phyloP scores from a whole-genome alignment of 2,797 vertebrate species.

The Enteromius viviparus region DNA sequence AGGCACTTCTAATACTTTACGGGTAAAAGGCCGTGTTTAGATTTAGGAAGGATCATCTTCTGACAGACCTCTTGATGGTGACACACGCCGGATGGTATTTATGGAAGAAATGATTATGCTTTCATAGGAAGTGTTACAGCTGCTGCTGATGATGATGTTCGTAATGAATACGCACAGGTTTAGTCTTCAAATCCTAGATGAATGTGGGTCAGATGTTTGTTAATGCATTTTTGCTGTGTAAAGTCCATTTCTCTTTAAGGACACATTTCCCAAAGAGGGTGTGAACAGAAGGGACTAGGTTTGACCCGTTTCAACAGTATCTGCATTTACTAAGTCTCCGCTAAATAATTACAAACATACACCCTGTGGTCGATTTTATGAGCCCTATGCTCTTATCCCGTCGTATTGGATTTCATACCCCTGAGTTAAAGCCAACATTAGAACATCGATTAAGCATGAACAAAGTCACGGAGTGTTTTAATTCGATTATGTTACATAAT shows the following conservation, averaged over 20 bases:
- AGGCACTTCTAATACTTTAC: slow-evolving; percentile 42
- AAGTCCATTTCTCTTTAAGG: slow-evolving; percentile 1
- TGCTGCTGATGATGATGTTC: slow-evolving; percentile 14
- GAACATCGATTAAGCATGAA: slow-evolving; percentile 55
- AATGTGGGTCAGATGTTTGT: slow-evolving; percentile 23
- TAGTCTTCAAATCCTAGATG: slow-evolving; percentile 14
- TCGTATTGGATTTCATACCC: slow-evolving; percentile 59
- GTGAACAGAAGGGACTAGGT: slow-evolving; percentile 34
- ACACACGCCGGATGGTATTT: slow-evolving; percentile 45
- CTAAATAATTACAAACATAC: slow-evolving; percentile 56
- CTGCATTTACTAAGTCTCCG: slow-evolving; percentile 36
- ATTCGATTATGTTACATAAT: slow-evolving; percentile 56
- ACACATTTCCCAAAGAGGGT: slow-evolving; percentile 28
- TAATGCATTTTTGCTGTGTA: slow-evolving; percentile 6
- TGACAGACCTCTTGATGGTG: slow-evolving; percentile 40
- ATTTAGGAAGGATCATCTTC: slow-evolving; percentile 41
- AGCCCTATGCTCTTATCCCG: slow-evolving; percentile 34
- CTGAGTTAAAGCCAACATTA: slow-evolving; percentile 56
- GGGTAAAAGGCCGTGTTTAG: slow-evolving; percentile 37
- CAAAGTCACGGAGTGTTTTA: slow-evolving; percentile 57
- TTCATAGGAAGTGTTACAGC: slow-evolving; percentile 26
- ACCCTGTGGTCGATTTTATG: slow-evolving; percentile 52
- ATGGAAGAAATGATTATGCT: slow-evolving; percentile 23
- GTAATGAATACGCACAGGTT: slow-evolving; percentile 12
- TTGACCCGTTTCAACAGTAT: slow-evolving; percentile 26